These are phyloP conservation scores for Willowsia nigromaculata DNA, from an alignment of 2,888 invertebrate species.

Conservation along the genomic window DNA sequence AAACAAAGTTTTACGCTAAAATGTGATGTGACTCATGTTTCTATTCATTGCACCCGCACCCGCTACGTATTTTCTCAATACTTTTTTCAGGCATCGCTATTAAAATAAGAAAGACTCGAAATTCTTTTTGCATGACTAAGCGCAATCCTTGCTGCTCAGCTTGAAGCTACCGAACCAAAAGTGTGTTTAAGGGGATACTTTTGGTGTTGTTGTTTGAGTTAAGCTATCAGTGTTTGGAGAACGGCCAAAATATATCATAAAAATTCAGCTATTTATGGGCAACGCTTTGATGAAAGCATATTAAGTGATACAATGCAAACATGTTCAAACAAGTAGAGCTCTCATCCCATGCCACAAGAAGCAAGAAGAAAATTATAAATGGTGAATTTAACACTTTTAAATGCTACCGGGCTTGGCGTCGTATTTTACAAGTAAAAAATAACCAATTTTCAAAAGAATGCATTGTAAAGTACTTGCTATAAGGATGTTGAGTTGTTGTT, in stretches of 20 bases:
- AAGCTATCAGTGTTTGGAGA: slow-evolving; percentile 41
- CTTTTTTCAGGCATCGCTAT: not conserved
- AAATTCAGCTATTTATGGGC: slow-evolving; percentile 70
- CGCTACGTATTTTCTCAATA: not conserved
- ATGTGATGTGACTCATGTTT: not conserved
- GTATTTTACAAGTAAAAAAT: not conserved
- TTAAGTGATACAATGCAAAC: not conserved
- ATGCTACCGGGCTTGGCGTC: not conserved
- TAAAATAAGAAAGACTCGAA: not conserved
- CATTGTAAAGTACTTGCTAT: not conserved
- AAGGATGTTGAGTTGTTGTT: not conserved
- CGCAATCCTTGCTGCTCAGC: not conserved
- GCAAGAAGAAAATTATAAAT: too few relatives aligned
- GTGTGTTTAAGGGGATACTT: not conserved
- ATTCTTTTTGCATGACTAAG: slow-evolving; percentile 53
- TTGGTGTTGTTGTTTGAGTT: slow-evolving; percentile 1
- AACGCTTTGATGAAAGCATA: slow-evolving; percentile 8
- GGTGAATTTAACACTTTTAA: too few relatives aligned
- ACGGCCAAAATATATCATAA: slow-evolving; percentile 57
- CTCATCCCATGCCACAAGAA: not conserved
- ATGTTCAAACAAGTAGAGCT: not conserved
- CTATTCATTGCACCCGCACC: not conserved
- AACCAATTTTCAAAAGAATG: not conserved
- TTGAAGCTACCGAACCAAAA: slow-evolving; percentile 20
- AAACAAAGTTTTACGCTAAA: not conserved